These are phyloP conservation scores for Nyctibius bracteatus DNA, from an alignment of 2,113 vertebrate genomes.

Conservation along the genomic window DNA sequence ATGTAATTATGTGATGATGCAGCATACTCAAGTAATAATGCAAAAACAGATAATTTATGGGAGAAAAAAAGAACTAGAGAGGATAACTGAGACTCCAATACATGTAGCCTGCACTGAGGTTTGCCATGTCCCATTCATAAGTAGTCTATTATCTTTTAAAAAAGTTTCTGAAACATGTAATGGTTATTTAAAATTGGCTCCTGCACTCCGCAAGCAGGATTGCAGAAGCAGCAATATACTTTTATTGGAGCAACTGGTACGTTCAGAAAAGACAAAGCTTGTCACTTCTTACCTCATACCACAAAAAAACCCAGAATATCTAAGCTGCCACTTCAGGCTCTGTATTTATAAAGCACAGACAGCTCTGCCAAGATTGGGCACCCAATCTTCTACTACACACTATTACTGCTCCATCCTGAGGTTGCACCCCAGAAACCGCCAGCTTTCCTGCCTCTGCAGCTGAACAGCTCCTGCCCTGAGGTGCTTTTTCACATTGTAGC, in stretches of 20 bases:
- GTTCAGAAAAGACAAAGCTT: not conserved
- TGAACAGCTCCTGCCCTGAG: not conserved
- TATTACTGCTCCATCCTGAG: rapidly evolving
- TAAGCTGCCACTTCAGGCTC: not conserved
- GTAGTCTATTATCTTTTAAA: not conserved
- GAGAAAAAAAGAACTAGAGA: not conserved
- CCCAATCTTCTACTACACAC: not conserved
- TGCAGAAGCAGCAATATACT: not conserved
- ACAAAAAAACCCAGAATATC: not conserved
- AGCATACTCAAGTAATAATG: not conserved
- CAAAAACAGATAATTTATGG: not conserved
- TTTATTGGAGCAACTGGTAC: not conserved
- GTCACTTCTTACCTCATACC: not conserved
- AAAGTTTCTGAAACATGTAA: not conserved
- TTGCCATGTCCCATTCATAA: not conserved
- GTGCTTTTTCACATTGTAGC: not conserved
- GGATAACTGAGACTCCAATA: not conserved
- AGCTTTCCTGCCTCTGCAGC: not conserved
- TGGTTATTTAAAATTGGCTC: not conserved
- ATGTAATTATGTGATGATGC: not conserved
- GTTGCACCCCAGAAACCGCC: not conserved
- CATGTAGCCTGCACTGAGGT: not conserved
- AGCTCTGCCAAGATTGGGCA: not conserved
- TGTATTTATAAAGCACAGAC: not conserved
- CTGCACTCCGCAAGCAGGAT: not conserved